Conservation (phyloP, 1,140 invertebrate genomes). For the Drosophila sturtevanti region DNA sequence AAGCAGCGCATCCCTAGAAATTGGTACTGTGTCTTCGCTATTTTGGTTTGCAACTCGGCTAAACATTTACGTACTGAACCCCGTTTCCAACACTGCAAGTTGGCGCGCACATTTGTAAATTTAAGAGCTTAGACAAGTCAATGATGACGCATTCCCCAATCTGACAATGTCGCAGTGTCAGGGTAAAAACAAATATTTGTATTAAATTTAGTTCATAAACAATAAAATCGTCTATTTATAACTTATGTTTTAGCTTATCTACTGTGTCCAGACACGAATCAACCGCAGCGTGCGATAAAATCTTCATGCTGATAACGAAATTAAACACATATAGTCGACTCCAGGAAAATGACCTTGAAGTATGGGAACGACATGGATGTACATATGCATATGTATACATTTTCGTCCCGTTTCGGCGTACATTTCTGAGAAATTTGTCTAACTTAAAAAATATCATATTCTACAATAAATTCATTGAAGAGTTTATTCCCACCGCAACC, state of each 20-base stretch:
- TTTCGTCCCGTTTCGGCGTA: background rate
- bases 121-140: background rate
- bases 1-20: background rate
- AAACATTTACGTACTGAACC: background rate
- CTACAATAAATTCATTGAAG: slow-evolving; percentile 11
- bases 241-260: slow-evolving; percentile 20
- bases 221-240: slow-evolving; percentile 33
- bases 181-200: slow-evolving; percentile 28
- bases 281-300: slow-evolving; percentile 30
- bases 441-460: slow-evolving; percentile 35
- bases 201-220: slow-evolving; percentile 42
- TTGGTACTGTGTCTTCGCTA: background rate
- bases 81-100: background rate
- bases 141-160: slow-evolving; percentile 2
- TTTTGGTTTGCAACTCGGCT: background rate
- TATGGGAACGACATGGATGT: slow-evolving; percentile 1
- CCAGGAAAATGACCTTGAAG: slow-evolving; percentile 24
- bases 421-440: slow-evolving; percentile 22
- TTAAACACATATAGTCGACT: background rate
- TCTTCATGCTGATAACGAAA: background rate
- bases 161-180: slow-evolving; percentile 1
- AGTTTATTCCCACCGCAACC: background rate
- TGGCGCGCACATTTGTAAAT: background rate
- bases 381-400: background rate
- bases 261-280: slow-evolving; percentile 23